Base-by-base conservation (phyloP, 2,888 invertebrate species). In the Eupithecia subumbrata region DNA sequence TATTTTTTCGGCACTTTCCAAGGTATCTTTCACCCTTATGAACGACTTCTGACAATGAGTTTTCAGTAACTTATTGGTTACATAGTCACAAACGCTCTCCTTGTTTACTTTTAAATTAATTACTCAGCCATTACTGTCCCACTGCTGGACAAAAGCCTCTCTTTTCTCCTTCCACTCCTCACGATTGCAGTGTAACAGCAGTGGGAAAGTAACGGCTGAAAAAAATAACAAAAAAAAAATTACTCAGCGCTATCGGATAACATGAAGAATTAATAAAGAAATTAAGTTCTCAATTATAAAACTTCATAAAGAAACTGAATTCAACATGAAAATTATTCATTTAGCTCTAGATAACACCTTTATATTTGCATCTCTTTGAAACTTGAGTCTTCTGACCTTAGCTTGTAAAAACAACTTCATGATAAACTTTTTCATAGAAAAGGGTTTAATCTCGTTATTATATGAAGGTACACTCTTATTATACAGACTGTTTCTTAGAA, bases 351-450 rank as follows among this genome's bases (percentile, higher is more conserved):
- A 34, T 34, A 45, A 48, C n/a, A 70, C 69, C 40, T 25, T 18
- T 37, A 69, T 60, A 69, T 74, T 74, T 70, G 74, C 74, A 74
- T 74, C 14, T 66, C 70, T 74, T 74, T 74, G 74, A 74, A 56
- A 37, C 70, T 12, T 11, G 7, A 60, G 40, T 18, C 34, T 18
- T 34, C 30, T 64, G 48, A 74, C 64, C 73, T 45, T n/a, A 11
- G 40, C 43, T 40, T 43, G 22, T 5, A 40, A 43, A 45, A 43
- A 68, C 25, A 67, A 68, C 43, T 22, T 45, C 25, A 12, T 18
- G 40, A 18, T 12, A 9, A 40, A 37, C 40, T 40, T 45, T 14
- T 22, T 25, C 11, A 22, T 18, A 40, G 60, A 56, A 64, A 34
- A 30, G 18, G 18, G 34, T 64, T 30, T 34, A 34, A 64, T 64